Conservation (phyloP, 53 echinoderm and acorn worm genomes). For the Henricia sp. region DNA sequence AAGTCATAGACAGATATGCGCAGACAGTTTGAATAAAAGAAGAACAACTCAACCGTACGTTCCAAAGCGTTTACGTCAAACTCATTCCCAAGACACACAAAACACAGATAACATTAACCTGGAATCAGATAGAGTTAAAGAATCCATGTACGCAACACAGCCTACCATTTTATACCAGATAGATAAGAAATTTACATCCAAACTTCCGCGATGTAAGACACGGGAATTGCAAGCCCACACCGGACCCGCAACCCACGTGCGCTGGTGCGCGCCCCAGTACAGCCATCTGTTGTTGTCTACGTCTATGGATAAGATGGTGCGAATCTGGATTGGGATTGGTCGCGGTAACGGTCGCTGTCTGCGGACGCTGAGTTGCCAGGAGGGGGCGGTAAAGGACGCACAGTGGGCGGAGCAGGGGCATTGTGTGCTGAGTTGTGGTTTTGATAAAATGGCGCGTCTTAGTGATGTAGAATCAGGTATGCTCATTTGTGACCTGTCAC, state of each 20-base stretch:
- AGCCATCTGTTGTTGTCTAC: conserved; percentile 87
- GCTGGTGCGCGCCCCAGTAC: conserved; percentile 79
- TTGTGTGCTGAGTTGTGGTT: conserved; percentile 85
- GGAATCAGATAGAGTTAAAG: neutral
- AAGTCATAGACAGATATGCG: neutral
- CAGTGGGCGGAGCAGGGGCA: conserved; percentile 81
- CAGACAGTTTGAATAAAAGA: neutral
- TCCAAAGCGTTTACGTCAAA: conserved; percentile 30
- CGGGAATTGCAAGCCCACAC: conserved; percentile 42
- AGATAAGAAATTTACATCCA: conserved; percentile 13
- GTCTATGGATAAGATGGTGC: conserved; percentile 85
- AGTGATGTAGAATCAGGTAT: conserved; percentile 82
- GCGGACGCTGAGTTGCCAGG: conserved; percentile 75
- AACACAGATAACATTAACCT: neutral
- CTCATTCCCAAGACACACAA: neutral
- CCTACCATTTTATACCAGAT: conserved; percentile 28
- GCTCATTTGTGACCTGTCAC: conserved; percentile 17
- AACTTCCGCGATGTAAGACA: conserved; percentile 37
- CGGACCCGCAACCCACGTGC: conserved; percentile 71
- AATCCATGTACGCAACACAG: conserved; percentile 31
- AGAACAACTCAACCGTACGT: conserved; percentile 37
- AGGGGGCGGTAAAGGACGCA: conserved; percentile 89
- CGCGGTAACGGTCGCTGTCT: conserved; percentile 75
- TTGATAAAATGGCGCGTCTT: conserved; percentile 89
- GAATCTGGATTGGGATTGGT: conserved; percentile 64